phyloP scores from a whole-genome alignment of 2,888 invertebrate species.

The Gymnocheta viridis region DNA sequence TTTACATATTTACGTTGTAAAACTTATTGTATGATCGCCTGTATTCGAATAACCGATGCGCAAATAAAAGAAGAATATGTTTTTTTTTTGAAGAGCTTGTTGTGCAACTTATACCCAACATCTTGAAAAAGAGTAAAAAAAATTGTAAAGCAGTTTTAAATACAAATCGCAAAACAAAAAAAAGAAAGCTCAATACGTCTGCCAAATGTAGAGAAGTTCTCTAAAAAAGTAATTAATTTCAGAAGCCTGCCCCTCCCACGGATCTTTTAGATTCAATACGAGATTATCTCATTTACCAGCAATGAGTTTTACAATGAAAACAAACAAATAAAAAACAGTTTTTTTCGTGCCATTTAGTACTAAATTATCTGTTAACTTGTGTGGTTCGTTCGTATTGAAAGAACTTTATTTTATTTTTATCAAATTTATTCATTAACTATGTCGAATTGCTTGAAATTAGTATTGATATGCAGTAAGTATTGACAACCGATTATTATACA shows the following conservation, averaged over 20 bases:
- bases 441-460: slow-evolving; percentile 16
- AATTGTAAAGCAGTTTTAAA: no score
- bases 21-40: no score
- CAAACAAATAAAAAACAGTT: slow-evolving; percentile 5
- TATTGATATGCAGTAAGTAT: slow-evolving; percentile 48
- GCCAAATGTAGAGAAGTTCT: not conserved
- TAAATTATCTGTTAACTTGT: slow-evolving; percentile 41
- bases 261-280: slow-evolving; percentile 8
- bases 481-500: not conserved
- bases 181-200: not conserved
- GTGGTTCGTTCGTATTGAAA: slow-evolving; percentile 23
- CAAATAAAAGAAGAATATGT: no score
- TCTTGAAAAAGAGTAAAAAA: no score
- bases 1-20: no score
- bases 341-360: slow-evolving; percentile 58
- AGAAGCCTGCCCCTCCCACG: not conserved
- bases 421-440: slow-evolving; percentile 27
- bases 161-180: not conserved
- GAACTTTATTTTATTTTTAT: slow-evolving; percentile 5
- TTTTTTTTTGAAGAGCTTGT: no score
- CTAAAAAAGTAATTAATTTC: not conserved
- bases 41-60: no score
- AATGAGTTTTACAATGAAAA: slow-evolving; percentile 36
- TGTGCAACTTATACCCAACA: no score
- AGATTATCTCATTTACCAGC: slow-evolving; percentile 57